phyloP scores from a whole-genome alignment of 1,140 invertebrate genomes.

The Palaemon carinicauda region DNA sequence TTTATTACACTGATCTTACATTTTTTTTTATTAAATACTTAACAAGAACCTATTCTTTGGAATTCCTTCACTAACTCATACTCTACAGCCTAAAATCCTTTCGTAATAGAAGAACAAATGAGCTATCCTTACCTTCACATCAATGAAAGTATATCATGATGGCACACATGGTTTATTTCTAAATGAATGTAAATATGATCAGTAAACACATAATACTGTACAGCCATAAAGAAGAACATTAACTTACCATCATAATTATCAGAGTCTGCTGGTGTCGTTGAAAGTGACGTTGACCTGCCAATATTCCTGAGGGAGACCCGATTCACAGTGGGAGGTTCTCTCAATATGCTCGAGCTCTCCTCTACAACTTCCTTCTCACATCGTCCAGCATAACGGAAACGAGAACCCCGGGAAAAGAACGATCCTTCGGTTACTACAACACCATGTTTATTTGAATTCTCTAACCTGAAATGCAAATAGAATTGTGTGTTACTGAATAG shows the following conservation, averaged over 20 bases:
- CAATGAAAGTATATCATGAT: too few species aligned
- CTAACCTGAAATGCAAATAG: conserved; percentile 71
- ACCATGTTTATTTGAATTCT: conserved; percentile 84
- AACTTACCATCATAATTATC: conserved; percentile 47
- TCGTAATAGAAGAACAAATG: too few species aligned
- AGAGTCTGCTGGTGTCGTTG: conserved; percentile 53
- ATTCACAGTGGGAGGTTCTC: conserved; percentile 60
- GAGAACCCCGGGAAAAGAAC: conserved; percentile 92
- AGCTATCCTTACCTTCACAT: too few species aligned
- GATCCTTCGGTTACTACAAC: conserved; percentile 90
- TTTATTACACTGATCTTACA: too few species aligned
- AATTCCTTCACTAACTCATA: too few species aligned
- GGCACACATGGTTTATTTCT: too few species aligned
- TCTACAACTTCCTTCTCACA: conserved; percentile 88
- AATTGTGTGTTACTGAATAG: not conserved
- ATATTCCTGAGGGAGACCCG: conserved; percentile 55
- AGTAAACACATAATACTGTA: not conserved
- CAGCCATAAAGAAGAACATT: not conserved
- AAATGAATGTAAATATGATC: not conserved
- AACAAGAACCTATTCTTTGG: too few species aligned
- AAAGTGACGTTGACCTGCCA: conserved; percentile 50
- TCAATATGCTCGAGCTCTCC: conserved; percentile 65
- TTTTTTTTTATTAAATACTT: too few species aligned
- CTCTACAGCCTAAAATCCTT: too few species aligned
- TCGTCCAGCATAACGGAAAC: conserved; percentile 89